A percentile compares a stretch with the other conserved stretches of the same genome.
Conservation (phyloP, 2,797 vertebrate genomes). For the Falco biarmicus region DNA sequence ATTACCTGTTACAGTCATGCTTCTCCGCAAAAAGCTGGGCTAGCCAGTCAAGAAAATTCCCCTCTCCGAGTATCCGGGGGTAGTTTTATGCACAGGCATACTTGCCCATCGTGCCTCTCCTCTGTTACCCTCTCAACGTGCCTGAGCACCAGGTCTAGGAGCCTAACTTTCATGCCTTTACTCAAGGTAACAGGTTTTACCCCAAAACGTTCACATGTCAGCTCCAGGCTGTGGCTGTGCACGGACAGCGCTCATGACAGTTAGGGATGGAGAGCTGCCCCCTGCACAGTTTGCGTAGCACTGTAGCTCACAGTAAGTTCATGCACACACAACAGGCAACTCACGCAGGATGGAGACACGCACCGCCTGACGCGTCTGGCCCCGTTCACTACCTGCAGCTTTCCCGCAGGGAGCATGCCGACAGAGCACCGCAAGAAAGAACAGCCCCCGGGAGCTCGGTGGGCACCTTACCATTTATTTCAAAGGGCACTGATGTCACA, state of each 20-base stretch:
- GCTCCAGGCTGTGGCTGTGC: neutral
- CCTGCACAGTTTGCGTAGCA: no score
- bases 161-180: neutral
- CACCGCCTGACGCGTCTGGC: neutral
- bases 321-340: accelerated
- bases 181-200: neutral
- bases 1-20: neutral
- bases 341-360: accelerated
- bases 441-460: neutral
- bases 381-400: neutral
- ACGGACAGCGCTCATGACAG: accelerated
- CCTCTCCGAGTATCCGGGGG: neutral
- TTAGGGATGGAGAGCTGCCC: neutral
- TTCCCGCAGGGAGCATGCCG: neutral
- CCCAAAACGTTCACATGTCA: neutral
- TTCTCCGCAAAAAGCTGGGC: conserved; percentile 9
- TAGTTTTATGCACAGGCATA: neutral
- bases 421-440: neutral
- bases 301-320: accelerated
- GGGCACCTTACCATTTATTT: neutral
- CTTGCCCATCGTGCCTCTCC: neutral
- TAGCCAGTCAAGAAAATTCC: neutral
- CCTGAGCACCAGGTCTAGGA: neutral
- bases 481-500: neutral
- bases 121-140: neutral